These are phyloP conservation scores for Antheraea pernyi DNA, from an alignment of 1,140 invertebrate species.

Conservation along the genomic window DNA sequence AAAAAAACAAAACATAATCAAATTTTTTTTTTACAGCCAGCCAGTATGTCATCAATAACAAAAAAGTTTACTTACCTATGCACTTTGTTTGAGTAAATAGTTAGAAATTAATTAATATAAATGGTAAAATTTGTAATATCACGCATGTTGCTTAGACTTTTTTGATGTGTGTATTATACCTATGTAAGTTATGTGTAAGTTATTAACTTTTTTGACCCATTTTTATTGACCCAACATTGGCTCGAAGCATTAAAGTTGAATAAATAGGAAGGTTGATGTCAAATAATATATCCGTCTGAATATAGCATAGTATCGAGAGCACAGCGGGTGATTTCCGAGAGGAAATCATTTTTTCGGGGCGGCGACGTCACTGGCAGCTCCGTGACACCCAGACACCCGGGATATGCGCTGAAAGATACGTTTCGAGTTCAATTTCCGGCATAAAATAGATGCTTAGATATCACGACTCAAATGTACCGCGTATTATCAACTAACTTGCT, in stretches of 20 bases:
- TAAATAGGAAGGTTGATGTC: neutral
- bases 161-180: no score
- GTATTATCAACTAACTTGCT: neutral
- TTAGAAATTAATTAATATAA: no score
- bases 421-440: constrained; percentile 9
- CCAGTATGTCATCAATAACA: no score
- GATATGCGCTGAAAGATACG: constrained; percentile 8
- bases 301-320: neutral
- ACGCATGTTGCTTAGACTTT: no score
- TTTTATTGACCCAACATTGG: neutral
- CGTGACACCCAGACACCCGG: constrained; percentile 3
- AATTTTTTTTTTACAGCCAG: no score
- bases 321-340: constrained; percentile 3
- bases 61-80: no score
- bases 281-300: neutral
- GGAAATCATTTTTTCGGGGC: neutral
- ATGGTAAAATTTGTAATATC: no score
- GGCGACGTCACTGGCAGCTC: neutral
- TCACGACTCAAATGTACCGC: neutral
- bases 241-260: neutral
- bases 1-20: no score
- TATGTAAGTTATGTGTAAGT: no score
- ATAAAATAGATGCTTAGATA: constrained; percentile 5
- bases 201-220: no score
- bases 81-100: no score